A percentile compares a stretch with the other conserved stretches of the same genome.
These are phyloP conservation scores for Thrips palmi DNA, from an alignment of 1,140 invertebrate genomes.

Conservation along the genomic window DNA sequence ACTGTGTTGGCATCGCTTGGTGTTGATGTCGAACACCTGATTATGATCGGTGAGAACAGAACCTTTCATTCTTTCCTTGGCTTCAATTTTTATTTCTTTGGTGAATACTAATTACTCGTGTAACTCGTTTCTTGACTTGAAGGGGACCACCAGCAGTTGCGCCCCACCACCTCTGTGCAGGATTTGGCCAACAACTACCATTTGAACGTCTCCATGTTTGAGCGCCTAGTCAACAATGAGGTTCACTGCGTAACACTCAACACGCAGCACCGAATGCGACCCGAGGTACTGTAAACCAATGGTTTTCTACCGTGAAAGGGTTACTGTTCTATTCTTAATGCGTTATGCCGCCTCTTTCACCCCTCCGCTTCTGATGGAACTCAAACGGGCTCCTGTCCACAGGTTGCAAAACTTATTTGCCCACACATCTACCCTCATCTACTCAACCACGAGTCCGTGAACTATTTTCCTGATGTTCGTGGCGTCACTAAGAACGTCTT, in stretches of 20 bases:
- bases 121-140: no score
- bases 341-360: no score
- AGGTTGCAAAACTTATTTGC: conserved; percentile 35
- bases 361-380: no score
- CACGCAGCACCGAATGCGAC: conserved; percentile 47
- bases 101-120: no score
- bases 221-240: conserved; percentile 42
- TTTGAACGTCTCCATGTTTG: conserved; percentile 53
- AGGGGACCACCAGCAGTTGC: conserved; percentile 61
- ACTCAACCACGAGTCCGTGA: conserved; percentile 31
- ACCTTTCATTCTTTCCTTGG: background rate
- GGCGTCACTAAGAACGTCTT: conserved; percentile 35
- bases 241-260: conserved; percentile 29
- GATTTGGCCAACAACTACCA: conserved; percentile 34
- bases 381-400: no score
- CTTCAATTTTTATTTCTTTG: background rate
- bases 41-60: conserved; percentile 61
- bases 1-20: conserved; percentile 55
- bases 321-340: no score
- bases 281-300: no score
- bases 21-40: conserved; percentile 51
- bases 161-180: conserved; percentile 40
- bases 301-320: no score
- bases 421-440: conserved; percentile 40
- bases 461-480: conserved; percentile 26